phyloP scores from a whole-genome alignment of 2,113 vertebrate genomes.

The Tragelaphus imberbis region DNA sequence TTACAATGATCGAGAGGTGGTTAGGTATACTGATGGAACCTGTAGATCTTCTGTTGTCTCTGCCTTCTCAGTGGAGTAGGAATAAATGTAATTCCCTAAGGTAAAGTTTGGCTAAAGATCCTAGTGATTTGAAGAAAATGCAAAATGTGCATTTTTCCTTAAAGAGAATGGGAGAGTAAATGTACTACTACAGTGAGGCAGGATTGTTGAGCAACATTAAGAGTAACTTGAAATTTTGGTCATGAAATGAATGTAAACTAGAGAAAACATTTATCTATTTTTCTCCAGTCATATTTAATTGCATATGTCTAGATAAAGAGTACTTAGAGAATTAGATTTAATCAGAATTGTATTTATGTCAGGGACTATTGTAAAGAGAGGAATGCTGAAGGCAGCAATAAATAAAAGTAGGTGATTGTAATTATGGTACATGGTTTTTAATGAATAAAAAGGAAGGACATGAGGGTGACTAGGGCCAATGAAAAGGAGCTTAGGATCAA shows the following conservation, averaged over 20 bases:
- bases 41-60: neutral
- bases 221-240: neutral
- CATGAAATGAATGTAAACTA: neutral
- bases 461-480: neutral
- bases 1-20: neutral
- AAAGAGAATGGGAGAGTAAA: neutral
- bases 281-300: neutral
- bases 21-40: no score
- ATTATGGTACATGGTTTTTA: neutral
- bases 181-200: neutral
- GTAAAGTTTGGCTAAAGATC: neutral
- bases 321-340: neutral
- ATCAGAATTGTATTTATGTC: neutral
- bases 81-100: neutral
- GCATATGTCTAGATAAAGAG: neutral
- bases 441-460: neutral
- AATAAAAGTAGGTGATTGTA: neutral
- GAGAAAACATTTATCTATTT: neutral
- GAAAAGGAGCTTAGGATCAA: neutral
- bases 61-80: neutral
- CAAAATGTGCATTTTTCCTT: neutral
- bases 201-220: neutral
- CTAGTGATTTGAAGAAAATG: neutral
- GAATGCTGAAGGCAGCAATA: neutral
- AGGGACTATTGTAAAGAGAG: neutral